These are phyloP conservation scores for Chauna torquata DNA, from an alignment of 2,113 vertebrate species.

Conservation along the genomic window DNA sequence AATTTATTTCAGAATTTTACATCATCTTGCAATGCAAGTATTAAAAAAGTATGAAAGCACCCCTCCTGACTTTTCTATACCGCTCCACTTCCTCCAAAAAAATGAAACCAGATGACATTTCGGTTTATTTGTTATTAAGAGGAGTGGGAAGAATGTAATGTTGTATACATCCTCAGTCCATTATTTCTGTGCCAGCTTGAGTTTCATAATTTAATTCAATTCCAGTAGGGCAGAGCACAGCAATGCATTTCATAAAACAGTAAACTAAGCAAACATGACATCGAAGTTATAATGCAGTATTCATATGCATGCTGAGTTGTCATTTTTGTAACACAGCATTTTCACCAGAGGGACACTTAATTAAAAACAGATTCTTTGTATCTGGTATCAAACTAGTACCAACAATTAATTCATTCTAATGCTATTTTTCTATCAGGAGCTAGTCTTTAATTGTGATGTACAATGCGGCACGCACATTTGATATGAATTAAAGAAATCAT, in stretches of 20 bases:
- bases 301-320: conserved; percentile 69
- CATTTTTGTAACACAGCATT: conserved; percentile 69
- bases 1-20: conserved; percentile 33
- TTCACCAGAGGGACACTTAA: conserved; percentile 59
- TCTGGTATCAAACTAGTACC: conserved; percentile 59
- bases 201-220: conserved; percentile 71
- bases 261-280: conserved; percentile 67
- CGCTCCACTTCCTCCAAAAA: neutral
- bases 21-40: neutral
- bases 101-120: conserved; percentile 42
- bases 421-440: conserved; percentile 66
- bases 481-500: conserved; percentile 62
- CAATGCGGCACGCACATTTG: conserved; percentile 55
- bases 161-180: neutral
- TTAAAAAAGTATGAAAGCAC: neutral
- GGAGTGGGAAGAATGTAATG: neutral
- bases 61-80: neutral
- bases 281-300: conserved; percentile 56
- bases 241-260: conserved; percentile 59
- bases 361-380: conserved; percentile 59
- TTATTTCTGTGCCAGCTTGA: conserved; percentile 68
- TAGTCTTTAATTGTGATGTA: conserved; percentile 58
- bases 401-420: conserved; percentile 69
- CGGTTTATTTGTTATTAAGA: neutral
- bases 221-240: conserved; percentile 56